A percentile compares a stretch with the other conserved stretches of the same genome.
Conservation (phyloP, 2,888 invertebrate genomes). For the Asteroscopus sphinx region DNA sequence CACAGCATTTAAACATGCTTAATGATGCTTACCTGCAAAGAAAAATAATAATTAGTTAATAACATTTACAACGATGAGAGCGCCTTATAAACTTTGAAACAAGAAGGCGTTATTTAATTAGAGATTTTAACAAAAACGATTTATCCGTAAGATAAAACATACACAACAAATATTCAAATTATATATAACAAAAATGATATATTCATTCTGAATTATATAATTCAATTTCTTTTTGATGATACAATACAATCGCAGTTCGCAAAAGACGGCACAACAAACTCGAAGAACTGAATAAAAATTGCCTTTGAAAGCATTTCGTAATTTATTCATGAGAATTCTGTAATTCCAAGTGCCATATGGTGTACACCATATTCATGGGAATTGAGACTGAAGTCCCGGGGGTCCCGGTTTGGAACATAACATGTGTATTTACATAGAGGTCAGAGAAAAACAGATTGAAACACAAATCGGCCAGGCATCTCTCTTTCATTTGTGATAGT, state of each 20-base stretch:
- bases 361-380: conserved; percentile 5
- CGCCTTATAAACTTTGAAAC: not conserved
- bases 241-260: not conserved
- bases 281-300: conserved; percentile 13
- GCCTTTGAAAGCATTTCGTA: conserved; percentile 13
- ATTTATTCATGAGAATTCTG: conserved; percentile 38
- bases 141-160: too few relatives aligned
- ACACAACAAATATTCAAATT: too few relatives aligned
- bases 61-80: conserved; percentile 1
- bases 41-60: conserved; percentile 14
- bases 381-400: conserved; percentile 25
- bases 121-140: too few relatives aligned
- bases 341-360: conserved; percentile 32
- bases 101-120: not conserved
- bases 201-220: not conserved
- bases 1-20: conserved; percentile 24
- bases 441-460: conserved; percentile 23
- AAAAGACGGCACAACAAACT: not conserved
- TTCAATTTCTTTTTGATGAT: not conserved
- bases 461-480: not conserved
- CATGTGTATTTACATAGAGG: conserved; percentile 7
- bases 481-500: conserved; percentile 11
- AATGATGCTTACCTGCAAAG: conserved; percentile 48
- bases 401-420: conserved; percentile 8
- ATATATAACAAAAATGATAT: not conserved